phyloP scores from a whole-genome alignment of 2,888 invertebrate species.

The Anthrax anthrax region DNA sequence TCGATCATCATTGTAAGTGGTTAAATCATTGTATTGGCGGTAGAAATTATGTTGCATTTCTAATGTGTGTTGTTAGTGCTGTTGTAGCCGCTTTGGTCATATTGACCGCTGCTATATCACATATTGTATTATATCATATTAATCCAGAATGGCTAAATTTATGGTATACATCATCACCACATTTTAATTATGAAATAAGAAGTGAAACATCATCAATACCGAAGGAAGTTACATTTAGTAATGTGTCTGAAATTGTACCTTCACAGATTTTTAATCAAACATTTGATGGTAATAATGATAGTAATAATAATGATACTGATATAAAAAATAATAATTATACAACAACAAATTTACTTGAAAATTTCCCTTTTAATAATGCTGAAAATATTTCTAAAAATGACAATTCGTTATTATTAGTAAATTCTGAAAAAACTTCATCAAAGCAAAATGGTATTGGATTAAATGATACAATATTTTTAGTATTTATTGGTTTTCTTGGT shows the following conservation, averaged over 20 bases:
- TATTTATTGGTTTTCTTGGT: slow-evolving; percentile 48
- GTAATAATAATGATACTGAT: background rate
- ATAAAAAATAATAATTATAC: background rate
- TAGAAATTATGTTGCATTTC: slow-evolving; percentile 74
- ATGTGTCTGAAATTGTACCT: slow-evolving; percentile 13
- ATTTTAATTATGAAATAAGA: background rate
- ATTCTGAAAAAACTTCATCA: slow-evolving; percentile 7
- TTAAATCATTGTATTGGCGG: slow-evolving; percentile 92
- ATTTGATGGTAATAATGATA: background rate
- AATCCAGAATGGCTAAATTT: slow-evolving; percentile 41
- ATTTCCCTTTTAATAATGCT: background rate
- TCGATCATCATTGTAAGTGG: slow-evolving; percentile 99
- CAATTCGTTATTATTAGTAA: slow-evolving; percentile 14
- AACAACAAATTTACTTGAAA: background rate
- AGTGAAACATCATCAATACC: slow-evolving; percentile 5
- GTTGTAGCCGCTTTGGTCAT: slow-evolving; percentile 57
- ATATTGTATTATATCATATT: slow-evolving; percentile 50
- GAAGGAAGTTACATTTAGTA: background rate
- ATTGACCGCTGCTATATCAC: slow-evolving; percentile 51
- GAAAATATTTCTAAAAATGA: slow-evolving; percentile 1
- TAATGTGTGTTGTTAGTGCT: slow-evolving; percentile 66
- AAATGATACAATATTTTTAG: slow-evolving; percentile 44
- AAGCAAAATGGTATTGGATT: slow-evolving; percentile 26
- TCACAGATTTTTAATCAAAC: background rate
- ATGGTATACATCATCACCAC: slow-evolving; percentile 22